Conservation (phyloP, 2,113 vertebrate species). For the Origma solitaria region DNA sequence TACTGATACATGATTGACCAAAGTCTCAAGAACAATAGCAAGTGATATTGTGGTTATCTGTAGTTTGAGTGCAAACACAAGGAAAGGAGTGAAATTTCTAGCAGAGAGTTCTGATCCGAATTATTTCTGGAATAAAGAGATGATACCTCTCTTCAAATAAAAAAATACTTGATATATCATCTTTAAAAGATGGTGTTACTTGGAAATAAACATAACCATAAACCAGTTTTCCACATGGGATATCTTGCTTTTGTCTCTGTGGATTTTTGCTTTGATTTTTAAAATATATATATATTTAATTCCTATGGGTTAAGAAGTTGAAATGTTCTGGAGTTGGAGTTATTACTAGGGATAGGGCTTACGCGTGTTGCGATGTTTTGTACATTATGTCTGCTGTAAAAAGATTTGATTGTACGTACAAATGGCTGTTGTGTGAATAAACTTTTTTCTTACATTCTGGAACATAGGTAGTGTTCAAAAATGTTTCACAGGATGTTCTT, state of each 20-base stretch:
- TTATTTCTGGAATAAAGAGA: slow-evolving; percentile 25
- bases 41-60: not conserved
- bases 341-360: slow-evolving; percentile 50
- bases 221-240: slow-evolving; percentile 44
- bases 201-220: slow-evolving; percentile 26
- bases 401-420: slow-evolving; percentile 67
- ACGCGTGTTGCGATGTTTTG: slow-evolving; percentile 59
- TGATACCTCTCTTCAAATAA: slow-evolving; percentile 28
- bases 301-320: slow-evolving; percentile 48
- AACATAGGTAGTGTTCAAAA: slow-evolving; percentile 46
- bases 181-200: slow-evolving; percentile 58
- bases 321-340: slow-evolving; percentile 54
- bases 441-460: slow-evolving; percentile 69
- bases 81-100: not conserved
- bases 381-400: slow-evolving; percentile 70
- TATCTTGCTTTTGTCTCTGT: slow-evolving; percentile 55
- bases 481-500: slow-evolving; percentile 13
- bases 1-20: not conserved
- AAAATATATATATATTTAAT: slow-evolving; percentile 51
- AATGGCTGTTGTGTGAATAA: slow-evolving; percentile 71
- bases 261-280: slow-evolving; percentile 43
- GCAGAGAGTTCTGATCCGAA: slow-evolving; percentile 17
- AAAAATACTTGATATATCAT: slow-evolving; percentile 31
- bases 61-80: slow-evolving; percentile 29
- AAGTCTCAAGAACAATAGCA: slow-evolving; percentile 19